A percentile compares a stretch with the other conserved stretches of the same genome.
These are phyloP conservation scores for Notiomystis cincta DNA, from an alignment of 2,113 vertebrate genomes.

Conservation along the genomic window DNA sequence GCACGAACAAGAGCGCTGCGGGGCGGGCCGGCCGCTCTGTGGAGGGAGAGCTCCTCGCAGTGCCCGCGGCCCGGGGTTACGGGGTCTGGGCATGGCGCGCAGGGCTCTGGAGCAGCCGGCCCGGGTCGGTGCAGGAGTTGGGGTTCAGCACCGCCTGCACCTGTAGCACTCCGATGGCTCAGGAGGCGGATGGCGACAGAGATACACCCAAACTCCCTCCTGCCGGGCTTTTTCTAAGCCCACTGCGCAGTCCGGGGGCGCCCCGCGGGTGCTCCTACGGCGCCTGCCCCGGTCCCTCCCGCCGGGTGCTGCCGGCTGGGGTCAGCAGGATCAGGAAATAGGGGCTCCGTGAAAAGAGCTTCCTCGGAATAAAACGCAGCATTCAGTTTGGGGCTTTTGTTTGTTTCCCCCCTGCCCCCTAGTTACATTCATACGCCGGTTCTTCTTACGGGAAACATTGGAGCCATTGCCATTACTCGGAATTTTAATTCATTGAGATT, in stretches of 20 bases:
- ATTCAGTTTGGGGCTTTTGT: neutral
- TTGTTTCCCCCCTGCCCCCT: neutral
- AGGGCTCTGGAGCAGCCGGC: rapidly evolving
- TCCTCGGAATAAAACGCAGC: neutral
- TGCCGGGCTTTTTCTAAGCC: neutral
- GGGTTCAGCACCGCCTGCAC: neutral
- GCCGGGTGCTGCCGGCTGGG: neutral
- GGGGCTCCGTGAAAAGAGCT: neutral
- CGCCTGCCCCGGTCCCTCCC: neutral
- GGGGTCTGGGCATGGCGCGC: neutral
- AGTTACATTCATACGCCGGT: neutral
- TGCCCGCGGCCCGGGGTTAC: too few relatives aligned
- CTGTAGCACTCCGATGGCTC: neutral
- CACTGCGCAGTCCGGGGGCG: neutral
- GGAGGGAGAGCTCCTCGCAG: neutral
- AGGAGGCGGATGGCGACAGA: neutral
- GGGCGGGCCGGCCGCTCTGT: neutral
- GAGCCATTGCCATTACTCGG: neutral
- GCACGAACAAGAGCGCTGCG: too few relatives aligned
- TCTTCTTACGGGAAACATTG: neutral
- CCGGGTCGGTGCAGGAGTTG: neutral
- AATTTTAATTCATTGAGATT: neutral
- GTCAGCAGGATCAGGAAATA: neutral
- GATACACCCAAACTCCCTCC: neutral
- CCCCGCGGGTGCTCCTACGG: neutral